Evolutionary conservation across 1,140 invertebrate genomes (phyloP), one percentile per base, ranked within the genome.

Genomic region (Dolichoris vasculosae): DNA sequence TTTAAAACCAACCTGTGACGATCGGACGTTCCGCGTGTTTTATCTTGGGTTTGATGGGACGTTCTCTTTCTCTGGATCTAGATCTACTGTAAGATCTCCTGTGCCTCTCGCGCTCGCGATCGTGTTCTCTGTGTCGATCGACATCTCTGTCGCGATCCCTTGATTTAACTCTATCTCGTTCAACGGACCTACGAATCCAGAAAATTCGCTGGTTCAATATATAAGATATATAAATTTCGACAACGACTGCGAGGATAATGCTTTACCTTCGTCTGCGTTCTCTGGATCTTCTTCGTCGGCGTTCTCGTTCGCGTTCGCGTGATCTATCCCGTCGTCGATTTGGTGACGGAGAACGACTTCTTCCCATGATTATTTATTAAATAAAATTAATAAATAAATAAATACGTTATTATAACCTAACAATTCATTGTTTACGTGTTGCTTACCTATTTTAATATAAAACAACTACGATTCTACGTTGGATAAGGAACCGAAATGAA

Each of bases 21-120:
- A 94, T 90, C 26, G 95, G 95, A 67, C 95, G 93, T 89, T 95
- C 95, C 0, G 90, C 88, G 35, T 83, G 88, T 88, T 93, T 93
- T 2, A 88, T 83, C 84, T 93, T 94, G 0, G 91, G 90, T 88
- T 92, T 94, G 0, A 83, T 75, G 0, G 3, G 90, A 86, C 67
- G 90, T 88, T 93, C 93, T 43, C 91, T 88, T 51, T 94, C 94
- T 46, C 94, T 89, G 11, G 94, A 94, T 89, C 94, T 91, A 2
- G 94, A 94, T 88, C 93, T 91, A 67, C 91, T 92, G 48, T 93
- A 94, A 7, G 94, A 94, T 89, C 94, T 92, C 82, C 94, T 91
- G 38, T 94, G 92, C 84, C 90, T 92, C 17, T 94, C 94, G 80
- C 93, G 91, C 82, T 94, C 94, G 84, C 92, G 91, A 73, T 94